These are phyloP conservation scores for Pimephales promelas DNA, from an alignment of 2,113 vertebrate species.

Conservation along the genomic window DNA sequence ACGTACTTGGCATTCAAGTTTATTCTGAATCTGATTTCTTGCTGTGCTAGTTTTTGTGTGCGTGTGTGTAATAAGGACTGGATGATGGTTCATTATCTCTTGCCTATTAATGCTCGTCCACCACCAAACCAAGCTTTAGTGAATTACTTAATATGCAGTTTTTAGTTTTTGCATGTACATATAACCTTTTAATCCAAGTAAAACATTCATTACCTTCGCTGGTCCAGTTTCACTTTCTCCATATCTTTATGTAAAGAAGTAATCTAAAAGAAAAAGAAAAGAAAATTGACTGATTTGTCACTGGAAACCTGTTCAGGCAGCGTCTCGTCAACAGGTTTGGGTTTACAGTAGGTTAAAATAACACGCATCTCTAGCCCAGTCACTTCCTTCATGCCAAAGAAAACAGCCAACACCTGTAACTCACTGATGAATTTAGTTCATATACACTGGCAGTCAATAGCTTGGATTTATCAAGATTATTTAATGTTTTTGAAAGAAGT, in stretches of 20 bases:
- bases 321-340: background rate
- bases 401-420: no score
- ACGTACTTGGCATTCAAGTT: no score
- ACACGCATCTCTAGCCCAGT: background rate
- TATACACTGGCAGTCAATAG: no score
- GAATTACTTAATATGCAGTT: background rate
- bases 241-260: slow-evolving; percentile 92
- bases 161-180: background rate
- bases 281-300: background rate
- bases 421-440: no score
- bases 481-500: no score
- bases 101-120: background rate
- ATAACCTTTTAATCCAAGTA: background rate
- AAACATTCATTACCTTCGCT: slow-evolving; percentile 77
- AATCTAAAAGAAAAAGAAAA: slow-evolving; percentile 71
- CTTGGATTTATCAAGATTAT: no score
- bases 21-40: no score
- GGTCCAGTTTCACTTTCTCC: slow-evolving; percentile 97
- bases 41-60: no score
- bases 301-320: background rate
- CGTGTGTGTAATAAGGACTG: no score
- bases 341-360: background rate
- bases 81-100: background rate
- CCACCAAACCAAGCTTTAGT: background rate
- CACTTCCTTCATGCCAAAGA: no score